Conservation (phyloP, 1,140 invertebrate species). For the Caenorhabditis brenneri region DNA sequence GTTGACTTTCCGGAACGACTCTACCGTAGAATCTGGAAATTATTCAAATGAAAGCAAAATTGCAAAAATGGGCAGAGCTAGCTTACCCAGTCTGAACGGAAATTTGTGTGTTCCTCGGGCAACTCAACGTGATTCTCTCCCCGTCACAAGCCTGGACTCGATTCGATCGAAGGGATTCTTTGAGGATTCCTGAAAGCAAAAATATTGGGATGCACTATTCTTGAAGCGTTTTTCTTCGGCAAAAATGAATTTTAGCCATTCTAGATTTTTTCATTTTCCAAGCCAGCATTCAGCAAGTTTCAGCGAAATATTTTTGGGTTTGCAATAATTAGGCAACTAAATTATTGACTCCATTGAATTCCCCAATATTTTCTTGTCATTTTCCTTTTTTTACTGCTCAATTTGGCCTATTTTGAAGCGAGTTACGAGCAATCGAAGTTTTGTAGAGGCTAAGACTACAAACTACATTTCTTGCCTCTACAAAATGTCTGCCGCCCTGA, state of each 20-base stretch:
- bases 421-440: no score
- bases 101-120: conserved; percentile 52
- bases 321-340: no score
- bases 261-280: neutral
- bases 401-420: no score
- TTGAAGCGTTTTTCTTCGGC: neutral
- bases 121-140: conserved; percentile 50
- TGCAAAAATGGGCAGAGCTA: no score
- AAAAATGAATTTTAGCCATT: no score
- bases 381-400: no score
- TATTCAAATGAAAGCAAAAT: neutral
- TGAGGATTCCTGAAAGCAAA: conserved; percentile 47
- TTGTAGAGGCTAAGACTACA: no score
- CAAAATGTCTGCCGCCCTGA: neutral
- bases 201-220: neutral
- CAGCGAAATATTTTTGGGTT: no score
- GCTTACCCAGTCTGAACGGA: conserved; percentile 32
- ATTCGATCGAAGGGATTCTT: conserved; percentile 50
- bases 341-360: no score
- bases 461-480: no score
- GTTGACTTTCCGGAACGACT: conserved; percentile 44
- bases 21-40: conserved; percentile 48
- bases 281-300: neutral
- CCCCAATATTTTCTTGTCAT: no score
- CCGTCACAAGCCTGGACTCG: conserved; percentile 53